Percentiles rank a stretch among this genome's conserved stretches.
phyloP scores from a whole-genome alignment of 2,797 vertebrate species.

The Aulostomus chinensis region DNA sequence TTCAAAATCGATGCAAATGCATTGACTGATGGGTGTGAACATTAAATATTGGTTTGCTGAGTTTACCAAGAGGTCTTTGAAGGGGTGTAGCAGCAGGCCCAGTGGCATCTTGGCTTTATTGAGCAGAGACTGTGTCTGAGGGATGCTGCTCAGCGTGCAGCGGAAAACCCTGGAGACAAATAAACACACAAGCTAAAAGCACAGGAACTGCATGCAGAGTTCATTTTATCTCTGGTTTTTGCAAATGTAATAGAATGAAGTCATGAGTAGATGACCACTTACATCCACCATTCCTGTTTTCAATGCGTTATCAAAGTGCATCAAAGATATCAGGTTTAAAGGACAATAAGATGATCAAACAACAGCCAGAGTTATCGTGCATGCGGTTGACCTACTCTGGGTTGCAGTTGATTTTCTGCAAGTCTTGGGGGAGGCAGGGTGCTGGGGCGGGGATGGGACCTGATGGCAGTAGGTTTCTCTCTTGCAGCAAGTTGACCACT shows the following conservation, averaged over 20 bases:
- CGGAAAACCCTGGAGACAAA: conserved; percentile 87
- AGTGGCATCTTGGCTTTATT: conserved; percentile 98
- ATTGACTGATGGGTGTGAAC: not conserved
- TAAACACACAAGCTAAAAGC: conserved; percentile 4
- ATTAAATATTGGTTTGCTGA: not conserved
- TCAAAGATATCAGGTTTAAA: too few relatives aligned
- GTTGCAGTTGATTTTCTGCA: conserved; percentile 93
- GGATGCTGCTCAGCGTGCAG: conserved; percentile 92
- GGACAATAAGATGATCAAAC: too few relatives aligned
- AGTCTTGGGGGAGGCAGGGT: conserved; percentile 91
- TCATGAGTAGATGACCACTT: too few relatives aligned
- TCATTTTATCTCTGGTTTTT: too few relatives aligned
- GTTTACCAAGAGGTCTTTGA: conserved; percentile 95
- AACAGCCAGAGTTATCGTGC: too few relatives aligned
- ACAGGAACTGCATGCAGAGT: not conserved
- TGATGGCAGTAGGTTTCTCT: conserved; percentile 90
- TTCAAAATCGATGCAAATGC: too few relatives aligned
- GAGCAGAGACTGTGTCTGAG: conserved; percentile 94
- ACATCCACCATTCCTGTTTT: too few relatives aligned
- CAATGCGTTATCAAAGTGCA: too few relatives aligned
- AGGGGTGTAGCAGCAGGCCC: conserved; percentile 95
- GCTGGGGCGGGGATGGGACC: conserved; percentile 82
- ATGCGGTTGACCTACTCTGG: conserved; percentile 89
- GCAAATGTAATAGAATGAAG: too few relatives aligned
- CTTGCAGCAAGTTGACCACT: conserved; percentile 94